Evolutionary conservation across 2,888 invertebrate genomes (phyloP), one percentile per base, ranked within the genome.

Genomic region (Tinea trinotella): DNA sequence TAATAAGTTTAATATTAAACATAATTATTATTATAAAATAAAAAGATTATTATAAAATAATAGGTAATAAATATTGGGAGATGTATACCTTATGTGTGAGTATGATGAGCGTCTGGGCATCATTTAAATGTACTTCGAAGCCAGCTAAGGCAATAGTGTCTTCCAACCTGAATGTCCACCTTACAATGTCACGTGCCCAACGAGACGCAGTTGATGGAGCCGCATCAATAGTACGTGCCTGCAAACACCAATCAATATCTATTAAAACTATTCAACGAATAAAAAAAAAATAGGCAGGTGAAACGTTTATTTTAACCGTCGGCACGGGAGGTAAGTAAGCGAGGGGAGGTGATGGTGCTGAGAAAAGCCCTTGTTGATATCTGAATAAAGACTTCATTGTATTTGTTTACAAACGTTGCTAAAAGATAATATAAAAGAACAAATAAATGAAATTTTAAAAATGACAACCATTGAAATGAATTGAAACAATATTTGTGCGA

Each of bases 121-220:
- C 61, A 54, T 76, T 68, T 3, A 76, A 59, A 34, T 66, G 60
- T 17, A 68, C 81, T 48, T 69, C 69, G 67, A 69, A 78, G 56
- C 81, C 83, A 50, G 64, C 59, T 19, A 76, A 55, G n/a, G 67
- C 66, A 15, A 57, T 56, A 20, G 75, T 60, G 12, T 77, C 74
- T 1, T 70, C 69, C 24, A 82, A 66, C 0, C 78, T 72, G 71
- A 82, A 79, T 12, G 60, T 35, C 82, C 82, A 82, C 53, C 82
- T 79, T 58, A 82, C 82, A 66, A 76, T 71, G 68, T 82, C 79
- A 34, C 79, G 74, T 12, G 68, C 67, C 82, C 82, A 83, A 6
- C 70, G 60, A n/a, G 61, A 54, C 12, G 7, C 9, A 15, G 3
- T n/a, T n/a, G 3, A 17, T 9, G 34, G 7, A n/a, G 9, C 5